A percentile compares a stretch with the other conserved stretches of the same genome.
phyloP scores from a whole-genome alignment of 2,888 invertebrate species.

The Apomyelois bistriatella region DNA sequence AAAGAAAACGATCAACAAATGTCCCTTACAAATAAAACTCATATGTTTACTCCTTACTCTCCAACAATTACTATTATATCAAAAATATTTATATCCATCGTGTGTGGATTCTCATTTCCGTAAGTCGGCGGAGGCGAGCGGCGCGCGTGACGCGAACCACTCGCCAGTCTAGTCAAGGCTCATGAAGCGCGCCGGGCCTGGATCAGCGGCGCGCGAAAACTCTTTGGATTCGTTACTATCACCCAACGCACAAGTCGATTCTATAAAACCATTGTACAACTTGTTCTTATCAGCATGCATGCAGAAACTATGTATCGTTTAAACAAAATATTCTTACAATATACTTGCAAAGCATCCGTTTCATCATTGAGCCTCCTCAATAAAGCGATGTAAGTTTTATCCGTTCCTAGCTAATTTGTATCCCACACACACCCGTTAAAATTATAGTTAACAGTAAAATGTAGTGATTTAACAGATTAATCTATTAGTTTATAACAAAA shows the following conservation, averaged over 20 bases:
- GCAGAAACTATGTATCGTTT: conserved; percentile 47
- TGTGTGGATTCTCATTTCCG: conserved; percentile 40
- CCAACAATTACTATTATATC: conserved; percentile 73
- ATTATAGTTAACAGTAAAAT: conserved; percentile 50
- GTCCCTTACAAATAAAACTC: conserved; percentile 76
- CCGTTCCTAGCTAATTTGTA: conserved; percentile 45
- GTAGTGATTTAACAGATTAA: conserved; percentile 68
- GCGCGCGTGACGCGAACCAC: too few species aligned
- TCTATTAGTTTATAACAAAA: conserved; percentile 71
- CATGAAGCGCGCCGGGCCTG: conserved; percentile 16
- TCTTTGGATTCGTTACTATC: conserved; percentile 64
- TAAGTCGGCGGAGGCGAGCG: conserved; percentile 27
- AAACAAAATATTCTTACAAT: conserved; percentile 48
- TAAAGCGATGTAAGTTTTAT: conserved; percentile 53
- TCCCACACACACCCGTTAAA: conserved; percentile 64
- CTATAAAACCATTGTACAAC: conserved; percentile 40
- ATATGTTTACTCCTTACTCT: conserved; percentile 66
- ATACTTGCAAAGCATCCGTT: conserved; percentile 53
- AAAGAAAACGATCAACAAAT: conserved; percentile 77
- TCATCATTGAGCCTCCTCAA: conserved; percentile 62
- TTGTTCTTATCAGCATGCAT: conserved; percentile 41
- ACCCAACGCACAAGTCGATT: conserved; percentile 46
- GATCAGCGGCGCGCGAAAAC: conserved; percentile 33
- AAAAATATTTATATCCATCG: conserved; percentile 61
- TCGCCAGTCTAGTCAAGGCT: conserved; percentile 37